These are phyloP conservation scores for Teleopsis dalmanni DNA, from an alignment of 1,140 invertebrate species.

Conservation along the genomic window DNA sequence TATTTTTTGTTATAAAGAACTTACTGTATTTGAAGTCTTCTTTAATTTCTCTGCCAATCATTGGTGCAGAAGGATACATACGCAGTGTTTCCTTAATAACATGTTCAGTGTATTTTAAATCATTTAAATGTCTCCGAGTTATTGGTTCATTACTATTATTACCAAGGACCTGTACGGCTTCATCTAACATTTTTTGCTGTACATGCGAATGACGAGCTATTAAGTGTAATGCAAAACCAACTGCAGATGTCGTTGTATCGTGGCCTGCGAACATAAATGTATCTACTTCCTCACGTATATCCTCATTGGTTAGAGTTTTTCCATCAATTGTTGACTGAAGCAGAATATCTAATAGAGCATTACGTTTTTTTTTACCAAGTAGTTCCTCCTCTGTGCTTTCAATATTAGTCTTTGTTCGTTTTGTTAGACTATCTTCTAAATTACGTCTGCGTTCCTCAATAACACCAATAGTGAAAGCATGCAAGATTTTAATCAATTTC, in stretches of 20 bases:
- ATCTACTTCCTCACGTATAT: constrained; percentile 62
- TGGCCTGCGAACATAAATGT: constrained; percentile 65
- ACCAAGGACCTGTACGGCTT: constrained; percentile 49
- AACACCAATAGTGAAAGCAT: constrained; percentile 33
- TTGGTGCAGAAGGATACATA: constrained; percentile 51
- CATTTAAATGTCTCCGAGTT: constrained; percentile 38
- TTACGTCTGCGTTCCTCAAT: constrained; percentile 18
- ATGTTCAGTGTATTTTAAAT: constrained; percentile 48
- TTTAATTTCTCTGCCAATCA: constrained; percentile 42
- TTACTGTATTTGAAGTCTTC: constrained; percentile 26
- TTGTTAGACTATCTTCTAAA: background rate
- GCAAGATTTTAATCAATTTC: constrained; percentile 27
- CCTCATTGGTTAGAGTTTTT: constrained; percentile 50
- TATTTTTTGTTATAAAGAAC: too few relatives aligned
- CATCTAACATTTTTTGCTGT: constrained; percentile 50
- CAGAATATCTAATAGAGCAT: constrained; percentile 68
- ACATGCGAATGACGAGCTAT: constrained; percentile 13
- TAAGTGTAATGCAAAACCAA: constrained; percentile 10
- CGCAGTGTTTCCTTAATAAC: constrained; percentile 46
- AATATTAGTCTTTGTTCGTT: background rate
- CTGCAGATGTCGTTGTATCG: constrained; percentile 13
- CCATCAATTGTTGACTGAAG: constrained; percentile 53
- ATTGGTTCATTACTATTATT: constrained; percentile 28
- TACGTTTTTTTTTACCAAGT: constrained; percentile 48
- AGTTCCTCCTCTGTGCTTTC: background rate